These are phyloP conservation scores for Nasua narica DNA, from an alignment of 2,797 vertebrate species.

Conservation along the genomic window DNA sequence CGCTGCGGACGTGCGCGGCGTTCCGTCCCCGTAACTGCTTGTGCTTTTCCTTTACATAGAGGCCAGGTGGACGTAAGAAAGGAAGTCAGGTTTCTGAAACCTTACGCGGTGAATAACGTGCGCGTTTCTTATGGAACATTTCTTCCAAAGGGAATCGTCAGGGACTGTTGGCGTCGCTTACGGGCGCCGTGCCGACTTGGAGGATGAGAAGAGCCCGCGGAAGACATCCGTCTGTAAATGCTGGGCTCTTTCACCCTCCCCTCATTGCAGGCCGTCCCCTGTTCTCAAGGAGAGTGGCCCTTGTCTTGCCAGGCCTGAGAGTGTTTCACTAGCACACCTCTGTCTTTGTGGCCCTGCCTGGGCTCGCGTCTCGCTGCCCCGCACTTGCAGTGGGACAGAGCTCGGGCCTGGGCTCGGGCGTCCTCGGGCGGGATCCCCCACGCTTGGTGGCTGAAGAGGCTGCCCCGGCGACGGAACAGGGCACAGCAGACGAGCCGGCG, in stretches of 20 bases:
- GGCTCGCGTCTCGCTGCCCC: no score
- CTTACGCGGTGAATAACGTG: not conserved
- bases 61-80: not conserved
- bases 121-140: not conserved
- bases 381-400: accelerated
- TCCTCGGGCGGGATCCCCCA: no score
- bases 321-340: not conserved
- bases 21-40: not conserved
- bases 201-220: not conserved
- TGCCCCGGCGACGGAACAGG: accelerated
- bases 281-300: not conserved
- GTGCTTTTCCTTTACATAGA: not conserved
- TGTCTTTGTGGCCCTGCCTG: not conserved
- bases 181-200: accelerated
- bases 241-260: not conserved
- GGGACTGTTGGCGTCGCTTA: not conserved
- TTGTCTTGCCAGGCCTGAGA: accelerated
- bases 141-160: not conserved
- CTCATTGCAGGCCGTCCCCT: not conserved
- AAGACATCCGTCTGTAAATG: constrained; percentile 36
- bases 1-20: not conserved
- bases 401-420: no score
- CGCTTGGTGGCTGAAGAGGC: no score
- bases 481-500: not conserved
- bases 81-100: not conserved